Evolutionary conservation across 2,797 vertebrate genomes (phyloP).

Genomic region (Takifugu ocellatus): DNA sequence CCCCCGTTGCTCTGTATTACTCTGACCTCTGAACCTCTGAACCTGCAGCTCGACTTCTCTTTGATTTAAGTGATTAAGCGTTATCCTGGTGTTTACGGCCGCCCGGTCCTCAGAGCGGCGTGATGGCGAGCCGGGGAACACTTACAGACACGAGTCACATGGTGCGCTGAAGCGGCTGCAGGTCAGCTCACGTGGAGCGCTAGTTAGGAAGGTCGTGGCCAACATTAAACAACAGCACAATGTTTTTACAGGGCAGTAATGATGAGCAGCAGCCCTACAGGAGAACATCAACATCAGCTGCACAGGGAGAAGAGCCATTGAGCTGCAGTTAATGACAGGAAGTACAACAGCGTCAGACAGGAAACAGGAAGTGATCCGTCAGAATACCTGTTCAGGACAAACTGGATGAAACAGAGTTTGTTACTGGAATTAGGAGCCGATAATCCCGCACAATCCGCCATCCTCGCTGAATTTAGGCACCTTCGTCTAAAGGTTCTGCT

Average conservation of each 20-base stretch:
- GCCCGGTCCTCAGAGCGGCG: slow-evolving; percentile 57
- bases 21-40: slow-evolving; percentile 86
- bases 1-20: slow-evolving; percentile 93
- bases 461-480: no score
- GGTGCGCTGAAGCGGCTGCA: slow-evolving; percentile 65
- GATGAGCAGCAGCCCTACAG: slow-evolving; percentile 64
- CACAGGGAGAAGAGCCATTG: slow-evolving; percentile 15
- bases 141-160: slow-evolving; percentile 66
- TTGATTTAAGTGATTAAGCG: not conserved
- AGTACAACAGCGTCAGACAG: slow-evolving; percentile 48
- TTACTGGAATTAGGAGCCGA: slow-evolving; percentile 5
- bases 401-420: slow-evolving; percentile 3
- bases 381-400: slow-evolving; percentile 29
- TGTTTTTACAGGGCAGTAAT: slow-evolving; percentile 40
- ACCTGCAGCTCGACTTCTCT: slow-evolving; percentile 71
- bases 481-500: no score
- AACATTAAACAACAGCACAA: slow-evolving; percentile 59
- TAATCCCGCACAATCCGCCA: no score
- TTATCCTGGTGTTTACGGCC: slow-evolving; percentile 30
- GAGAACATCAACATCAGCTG: slow-evolving; percentile 71
- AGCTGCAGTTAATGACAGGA: slow-evolving; percentile 34
- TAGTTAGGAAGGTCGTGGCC: slow-evolving; percentile 68
- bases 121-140: slow-evolving; percentile 48
- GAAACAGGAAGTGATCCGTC: slow-evolving; percentile 54
- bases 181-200: slow-evolving; percentile 64